Conservation (phyloP, 1,140 invertebrate genomes). For the Drosophila nigrodunni region DNA sequence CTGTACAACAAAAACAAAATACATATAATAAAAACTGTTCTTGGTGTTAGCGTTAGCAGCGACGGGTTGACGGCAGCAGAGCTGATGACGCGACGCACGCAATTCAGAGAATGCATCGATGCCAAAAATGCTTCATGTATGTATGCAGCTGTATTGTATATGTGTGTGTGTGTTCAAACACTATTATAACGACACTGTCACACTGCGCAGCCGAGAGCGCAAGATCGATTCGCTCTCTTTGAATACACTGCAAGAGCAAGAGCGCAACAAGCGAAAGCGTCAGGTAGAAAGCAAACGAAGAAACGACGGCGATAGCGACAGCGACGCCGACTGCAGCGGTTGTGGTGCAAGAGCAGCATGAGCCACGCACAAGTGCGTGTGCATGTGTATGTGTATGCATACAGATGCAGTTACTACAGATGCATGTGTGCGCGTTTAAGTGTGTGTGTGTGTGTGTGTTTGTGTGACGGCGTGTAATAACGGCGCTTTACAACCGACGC, state of each 20-base stretch:
- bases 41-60: constrained; percentile 28
- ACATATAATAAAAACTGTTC: constrained; percentile 18
- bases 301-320: constrained; percentile 23
- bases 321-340: constrained; percentile 14
- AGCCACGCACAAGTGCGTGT: constrained; percentile 66
- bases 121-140: constrained; percentile 44
- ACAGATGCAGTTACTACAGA: not conserved
- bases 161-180: constrained; percentile 42
- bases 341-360: constrained; percentile 29
- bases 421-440: not conserved
- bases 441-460: constrained; percentile 27
- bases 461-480: constrained; percentile 39
- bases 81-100: constrained; percentile 23
- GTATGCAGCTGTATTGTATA: too few species aligned
- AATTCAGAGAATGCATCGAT: constrained; percentile 48
- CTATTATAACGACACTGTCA: constrained; percentile 68
- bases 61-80: not conserved
- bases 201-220: constrained; percentile 26
- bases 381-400: constrained; percentile 14
- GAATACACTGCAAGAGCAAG: constrained; percentile 1
- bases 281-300: constrained; percentile 66
- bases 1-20: constrained; percentile 19
- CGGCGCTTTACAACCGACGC: constrained; percentile 53
- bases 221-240: constrained; percentile 5
- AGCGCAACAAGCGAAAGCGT: constrained; percentile 61